A percentile compares a stretch with the other conserved stretches of the same genome.
phyloP scores from a whole-genome alignment of 2,888 invertebrate genomes.

The Chalcis sispes region DNA sequence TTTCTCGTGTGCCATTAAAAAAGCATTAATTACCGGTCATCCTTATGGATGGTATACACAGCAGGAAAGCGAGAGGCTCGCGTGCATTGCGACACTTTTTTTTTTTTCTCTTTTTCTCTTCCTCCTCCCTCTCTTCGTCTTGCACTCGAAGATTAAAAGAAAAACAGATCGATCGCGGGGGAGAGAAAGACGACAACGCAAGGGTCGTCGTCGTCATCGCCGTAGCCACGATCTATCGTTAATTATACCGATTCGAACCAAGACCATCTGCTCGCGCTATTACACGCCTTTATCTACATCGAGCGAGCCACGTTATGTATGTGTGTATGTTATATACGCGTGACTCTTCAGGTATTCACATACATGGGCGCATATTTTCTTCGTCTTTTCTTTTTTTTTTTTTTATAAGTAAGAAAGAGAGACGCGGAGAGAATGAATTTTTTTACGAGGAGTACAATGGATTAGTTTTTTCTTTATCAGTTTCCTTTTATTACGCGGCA shows the following conservation, averaged over 20 bases:
- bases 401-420: no score
- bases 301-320: no score
- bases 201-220: neutral
- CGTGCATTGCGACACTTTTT: constrained; percentile 36
- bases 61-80: neutral
- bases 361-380: neutral
- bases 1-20: constrained; percentile 18
- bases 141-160: no score
- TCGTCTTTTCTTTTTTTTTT: neutral
- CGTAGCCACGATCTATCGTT: constrained; percentile 47
- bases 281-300: constrained; percentile 45
- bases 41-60: neutral
- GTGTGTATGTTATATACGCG: no score
- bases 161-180: neutral
- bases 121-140: neutral
- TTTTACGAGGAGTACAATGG: constrained; percentile 52
- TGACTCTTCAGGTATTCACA: no score
- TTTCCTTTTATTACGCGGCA: constrained; percentile 46
- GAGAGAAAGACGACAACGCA: constrained; percentile 10
- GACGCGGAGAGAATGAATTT: constrained; percentile 35
- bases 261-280: constrained; percentile 50
- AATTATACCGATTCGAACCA: constrained; percentile 46
- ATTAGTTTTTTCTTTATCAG: constrained; percentile 42
- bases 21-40: constrained; percentile 19
- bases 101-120: neutral